Evolutionary conservation across 53 echinoderm and acorn worm species (phyloP).

Genomic region (Henricia sp.): DNA sequence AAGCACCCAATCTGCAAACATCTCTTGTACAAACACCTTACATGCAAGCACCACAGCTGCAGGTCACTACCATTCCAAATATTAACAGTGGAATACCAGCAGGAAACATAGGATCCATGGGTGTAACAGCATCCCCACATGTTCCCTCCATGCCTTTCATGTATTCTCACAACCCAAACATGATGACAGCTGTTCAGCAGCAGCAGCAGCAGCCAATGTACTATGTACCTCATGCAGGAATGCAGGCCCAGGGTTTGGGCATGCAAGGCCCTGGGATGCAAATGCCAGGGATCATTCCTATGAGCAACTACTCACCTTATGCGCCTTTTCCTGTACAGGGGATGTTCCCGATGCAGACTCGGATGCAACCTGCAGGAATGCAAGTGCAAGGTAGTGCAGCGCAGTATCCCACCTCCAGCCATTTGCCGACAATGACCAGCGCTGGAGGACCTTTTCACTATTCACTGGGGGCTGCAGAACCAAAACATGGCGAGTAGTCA

Average conservation of each 20-base stretch:
- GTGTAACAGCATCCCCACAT: slow-evolving; percentile 24
- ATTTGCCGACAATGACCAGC: slow-evolving; percentile 28
- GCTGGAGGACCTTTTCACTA: slow-evolving; percentile 19
- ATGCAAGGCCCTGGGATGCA: slow-evolving; percentile 70
- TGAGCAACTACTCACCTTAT: slow-evolving; percentile 71
- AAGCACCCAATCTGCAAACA: not conserved
- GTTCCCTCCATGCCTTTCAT: slow-evolving; percentile 72
- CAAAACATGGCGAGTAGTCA: slow-evolving; percentile 26
- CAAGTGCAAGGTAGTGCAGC: slow-evolving; percentile 55
- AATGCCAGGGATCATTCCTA: slow-evolving; percentile 63
- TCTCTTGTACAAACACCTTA: not conserved
- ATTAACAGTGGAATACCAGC: slow-evolving; percentile 17
- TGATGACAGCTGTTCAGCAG: slow-evolving; percentile 72
- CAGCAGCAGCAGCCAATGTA: slow-evolving; percentile 91
- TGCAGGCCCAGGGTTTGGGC: slow-evolving; percentile 59
- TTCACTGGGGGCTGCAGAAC: slow-evolving; percentile 4
- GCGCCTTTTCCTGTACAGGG: slow-evolving; percentile 87
- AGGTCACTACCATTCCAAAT: slow-evolving; percentile 6
- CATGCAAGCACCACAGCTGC: slow-evolving; percentile 1
- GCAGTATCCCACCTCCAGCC: slow-evolving; percentile 61
- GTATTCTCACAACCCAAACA: slow-evolving; percentile 72
- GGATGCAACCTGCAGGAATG: slow-evolving; percentile 40
- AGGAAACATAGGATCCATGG: slow-evolving; percentile 35
- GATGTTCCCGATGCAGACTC: slow-evolving; percentile 59
- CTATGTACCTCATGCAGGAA: slow-evolving; percentile 78